phyloP scores from a whole-genome alignment of 2,797 vertebrate species.

The Mus caroli region DNA sequence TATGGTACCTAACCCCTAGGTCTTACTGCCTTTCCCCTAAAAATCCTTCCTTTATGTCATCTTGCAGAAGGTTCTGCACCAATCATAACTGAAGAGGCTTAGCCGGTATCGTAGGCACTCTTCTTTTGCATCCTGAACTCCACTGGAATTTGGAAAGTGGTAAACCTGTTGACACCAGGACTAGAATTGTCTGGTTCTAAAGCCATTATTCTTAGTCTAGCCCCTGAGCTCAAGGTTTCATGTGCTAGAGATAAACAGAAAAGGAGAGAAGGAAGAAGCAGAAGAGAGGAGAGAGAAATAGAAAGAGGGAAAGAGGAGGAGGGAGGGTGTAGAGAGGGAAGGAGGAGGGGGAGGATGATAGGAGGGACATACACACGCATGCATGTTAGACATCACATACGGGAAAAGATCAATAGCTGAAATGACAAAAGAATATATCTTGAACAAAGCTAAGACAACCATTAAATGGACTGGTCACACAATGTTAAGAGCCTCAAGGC shows the following conservation, averaged over 20 bases:
- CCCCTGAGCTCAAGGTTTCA: background rate
- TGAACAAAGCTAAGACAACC: slow-evolving; percentile 21
- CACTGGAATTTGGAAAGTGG: background rate
- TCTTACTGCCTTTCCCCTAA: background rate
- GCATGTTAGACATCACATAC: background rate
- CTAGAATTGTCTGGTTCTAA: slow-evolving; percentile 31
- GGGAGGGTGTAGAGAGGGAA: background rate
- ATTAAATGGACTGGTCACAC: background rate
- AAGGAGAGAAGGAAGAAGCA: background rate
- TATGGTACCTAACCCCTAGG: background rate
- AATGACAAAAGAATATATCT: background rate
- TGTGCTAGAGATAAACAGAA: background rate
- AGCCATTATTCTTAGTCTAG: slow-evolving; percentile 10
- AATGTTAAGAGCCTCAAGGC: background rate
- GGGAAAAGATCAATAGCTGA: slow-evolving; percentile 16
- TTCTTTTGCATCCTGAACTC: background rate
- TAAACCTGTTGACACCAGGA: background rate
- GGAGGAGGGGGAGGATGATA: background rate
- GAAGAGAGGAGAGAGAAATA: background rate
- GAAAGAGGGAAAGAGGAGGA: background rate
- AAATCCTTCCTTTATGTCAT: background rate
- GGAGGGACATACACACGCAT: background rate
- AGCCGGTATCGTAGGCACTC: background rate
- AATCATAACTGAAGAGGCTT: slow-evolving; percentile 7
- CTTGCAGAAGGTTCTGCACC: background rate